A percentile compares a stretch with the other conserved stretches of the same genome.
These are phyloP conservation scores for Graphium colonna DNA, from an alignment of 2,888 invertebrate genomes.

Conservation along the genomic window DNA sequence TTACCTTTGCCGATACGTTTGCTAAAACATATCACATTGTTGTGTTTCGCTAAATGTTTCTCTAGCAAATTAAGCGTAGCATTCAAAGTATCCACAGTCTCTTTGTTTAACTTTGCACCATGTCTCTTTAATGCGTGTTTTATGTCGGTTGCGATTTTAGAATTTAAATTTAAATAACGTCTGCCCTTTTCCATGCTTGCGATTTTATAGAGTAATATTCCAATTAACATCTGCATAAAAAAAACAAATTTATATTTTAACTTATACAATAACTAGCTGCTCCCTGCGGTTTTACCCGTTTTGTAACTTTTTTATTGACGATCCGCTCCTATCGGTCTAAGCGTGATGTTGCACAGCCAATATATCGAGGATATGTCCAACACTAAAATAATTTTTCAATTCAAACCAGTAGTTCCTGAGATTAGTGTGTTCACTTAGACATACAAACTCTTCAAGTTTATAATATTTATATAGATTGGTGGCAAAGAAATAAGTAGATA, in stretches of 20 bases:
- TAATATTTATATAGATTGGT: too few species aligned
- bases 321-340: too few species aligned
- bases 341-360: too few species aligned
- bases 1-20: conserved; percentile 46
- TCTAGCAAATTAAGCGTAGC: conserved; percentile 46
- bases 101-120: conserved; percentile 40
- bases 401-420: too few species aligned
- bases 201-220: conserved; percentile 50
- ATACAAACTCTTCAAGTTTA: too few species aligned
- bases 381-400: too few species aligned
- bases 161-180: conserved; percentile 59
- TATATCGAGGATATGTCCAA: too few species aligned
- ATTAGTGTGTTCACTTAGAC: too few species aligned
- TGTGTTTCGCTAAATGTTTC: conserved; percentile 41
- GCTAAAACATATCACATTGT: conserved; percentile 45
- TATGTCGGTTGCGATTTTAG: conserved; percentile 60
- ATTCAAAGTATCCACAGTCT: conserved; percentile 47
- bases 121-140: conserved; percentile 54
- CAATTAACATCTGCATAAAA: conserved; percentile 47
- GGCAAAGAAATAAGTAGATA: too few species aligned
- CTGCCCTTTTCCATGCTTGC: conserved; percentile 60
- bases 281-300: too few species aligned
- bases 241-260: not conserved
- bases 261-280: too few species aligned
- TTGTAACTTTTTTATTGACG: too few species aligned